Conservation (phyloP, 2,797 vertebrate genomes). For the Poeciliopsis paucimaculata region DNA sequence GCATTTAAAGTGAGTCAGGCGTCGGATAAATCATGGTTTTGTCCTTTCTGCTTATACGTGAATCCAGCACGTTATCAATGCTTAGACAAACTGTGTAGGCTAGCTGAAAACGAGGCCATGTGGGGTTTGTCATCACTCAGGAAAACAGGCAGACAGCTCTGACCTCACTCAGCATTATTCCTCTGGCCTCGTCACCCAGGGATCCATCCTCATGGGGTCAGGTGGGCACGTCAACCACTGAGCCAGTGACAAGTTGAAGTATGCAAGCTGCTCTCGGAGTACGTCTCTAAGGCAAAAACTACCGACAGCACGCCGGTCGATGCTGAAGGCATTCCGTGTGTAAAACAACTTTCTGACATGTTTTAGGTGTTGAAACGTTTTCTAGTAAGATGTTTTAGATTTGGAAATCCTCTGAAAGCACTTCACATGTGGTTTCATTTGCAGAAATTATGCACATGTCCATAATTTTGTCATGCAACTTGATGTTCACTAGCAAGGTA, state of each 20-base stretch:
- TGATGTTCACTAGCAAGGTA: not conserved
- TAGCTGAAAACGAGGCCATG: conserved; percentile 26
- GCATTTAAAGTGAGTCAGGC: not conserved
- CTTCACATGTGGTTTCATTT: not conserved
- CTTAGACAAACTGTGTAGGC: conserved; percentile 13
- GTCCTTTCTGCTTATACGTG: not conserved
- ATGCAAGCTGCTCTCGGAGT: not conserved
- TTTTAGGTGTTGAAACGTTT: not conserved
- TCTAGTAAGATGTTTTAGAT: not conserved
- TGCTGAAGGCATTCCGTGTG: not conserved
- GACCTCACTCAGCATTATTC: conserved; percentile 23
- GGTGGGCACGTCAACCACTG: conserved; percentile 7
- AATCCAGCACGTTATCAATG: not conserved
- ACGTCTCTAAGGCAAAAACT: not conserved
- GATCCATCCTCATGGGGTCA: conserved; percentile 20
- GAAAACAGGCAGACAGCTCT: conserved; percentile 14
- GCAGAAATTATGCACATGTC: not conserved
- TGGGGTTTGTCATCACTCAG: conserved; percentile 33
- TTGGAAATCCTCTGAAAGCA: not conserved
- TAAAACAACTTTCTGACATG: not conserved
- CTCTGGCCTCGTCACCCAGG: conserved; percentile 14
- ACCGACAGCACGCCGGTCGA: not conserved
- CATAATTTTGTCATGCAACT: not conserved
- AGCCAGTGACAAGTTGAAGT: not conserved
- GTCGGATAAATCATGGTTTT: not conserved